phyloP scores from a whole-genome alignment of 2,888 invertebrate species.

The Drosophila kanekoi region DNA sequence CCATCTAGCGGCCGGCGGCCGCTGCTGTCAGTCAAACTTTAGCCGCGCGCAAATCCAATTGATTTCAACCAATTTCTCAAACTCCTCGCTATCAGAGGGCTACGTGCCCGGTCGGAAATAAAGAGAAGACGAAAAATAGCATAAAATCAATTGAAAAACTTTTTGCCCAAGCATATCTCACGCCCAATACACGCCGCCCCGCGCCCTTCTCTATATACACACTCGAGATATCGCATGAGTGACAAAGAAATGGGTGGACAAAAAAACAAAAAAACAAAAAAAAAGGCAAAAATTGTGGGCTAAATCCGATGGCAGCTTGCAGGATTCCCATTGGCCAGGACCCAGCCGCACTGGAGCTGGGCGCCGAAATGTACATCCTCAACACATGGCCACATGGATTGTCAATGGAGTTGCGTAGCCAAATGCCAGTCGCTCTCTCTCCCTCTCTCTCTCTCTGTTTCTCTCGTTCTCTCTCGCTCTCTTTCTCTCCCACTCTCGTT shows the following conservation, averaged over 20 bases:
- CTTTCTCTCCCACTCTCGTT: not conserved
- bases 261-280: constrained; percentile 48
- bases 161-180: constrained; percentile 56
- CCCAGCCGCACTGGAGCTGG: constrained; percentile 13
- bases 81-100: constrained; percentile 20
- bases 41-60: constrained; percentile 72
- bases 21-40: constrained; percentile 62
- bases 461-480: not conserved
- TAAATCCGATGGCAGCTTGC: constrained; percentile 74
- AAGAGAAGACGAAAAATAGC: constrained; percentile 70
- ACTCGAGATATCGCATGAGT: constrained; percentile 73
- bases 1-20: constrained; percentile 51
- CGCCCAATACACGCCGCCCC: constrained; percentile 27
- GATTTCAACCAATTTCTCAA: constrained; percentile 74
- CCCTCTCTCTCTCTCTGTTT: not conserved
- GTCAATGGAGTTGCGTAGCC: constrained; percentile 72
- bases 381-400: constrained; percentile 78
- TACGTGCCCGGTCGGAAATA: constrained; percentile 65
- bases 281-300: constrained; percentile 65
- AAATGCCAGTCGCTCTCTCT: not conserved
- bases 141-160: constrained; percentile 80
- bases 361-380: constrained; percentile 64
- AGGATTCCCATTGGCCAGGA: constrained; percentile 71
- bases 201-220: constrained; percentile 41
- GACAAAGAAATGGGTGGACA: constrained; percentile 67